Conservation (phyloP, 2,888 invertebrate genomes). For the Dione vanillae region DNA sequence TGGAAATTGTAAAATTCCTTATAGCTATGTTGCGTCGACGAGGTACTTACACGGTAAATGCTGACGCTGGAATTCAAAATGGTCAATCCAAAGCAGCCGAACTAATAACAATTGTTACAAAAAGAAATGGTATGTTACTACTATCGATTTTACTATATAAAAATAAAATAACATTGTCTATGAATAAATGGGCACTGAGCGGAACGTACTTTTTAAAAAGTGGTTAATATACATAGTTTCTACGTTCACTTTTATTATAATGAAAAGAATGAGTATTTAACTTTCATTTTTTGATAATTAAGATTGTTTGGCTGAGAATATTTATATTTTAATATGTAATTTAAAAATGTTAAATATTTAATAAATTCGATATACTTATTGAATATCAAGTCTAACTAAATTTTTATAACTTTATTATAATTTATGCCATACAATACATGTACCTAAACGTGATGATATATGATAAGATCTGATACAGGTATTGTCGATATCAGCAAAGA, state of each 20-base stretch:
- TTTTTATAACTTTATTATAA: slow-evolving; percentile 47
- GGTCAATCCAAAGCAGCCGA: slow-evolving; percentile 59
- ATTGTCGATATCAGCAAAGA: slow-evolving; percentile 44
- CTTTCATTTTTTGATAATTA: slow-evolving; percentile 11
- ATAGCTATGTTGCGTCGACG: slow-evolving; percentile 73
- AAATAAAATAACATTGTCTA: background rate
- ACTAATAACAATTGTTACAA: slow-evolving; percentile 55
- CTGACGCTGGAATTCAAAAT: slow-evolving; percentile 61
- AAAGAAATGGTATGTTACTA: slow-evolving; percentile 63
- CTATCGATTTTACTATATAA: background rate
- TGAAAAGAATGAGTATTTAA: background rate
- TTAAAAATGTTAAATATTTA: too few species aligned
- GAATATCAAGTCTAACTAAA: slow-evolving; percentile 34
- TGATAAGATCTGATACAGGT: slow-evolving; percentile 49
- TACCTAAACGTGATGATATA: slow-evolving; percentile 31
- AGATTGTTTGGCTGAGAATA: background rate
- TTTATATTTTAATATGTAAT: background rate
- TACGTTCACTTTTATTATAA: slow-evolving; percentile 20
- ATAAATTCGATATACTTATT: background rate
- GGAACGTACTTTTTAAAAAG: background rate
- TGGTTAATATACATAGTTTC: background rate
- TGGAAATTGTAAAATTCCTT: slow-evolving; percentile 49
- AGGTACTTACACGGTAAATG: slow-evolving; percentile 77
- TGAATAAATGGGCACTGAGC: background rate
- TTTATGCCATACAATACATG: slow-evolving; percentile 38